A percentile compares a stretch with the other conserved stretches of the same genome.
Evolutionary conservation across 2,113 vertebrate species (phyloP).

Genomic region (Platichthys stellatus): DNA sequence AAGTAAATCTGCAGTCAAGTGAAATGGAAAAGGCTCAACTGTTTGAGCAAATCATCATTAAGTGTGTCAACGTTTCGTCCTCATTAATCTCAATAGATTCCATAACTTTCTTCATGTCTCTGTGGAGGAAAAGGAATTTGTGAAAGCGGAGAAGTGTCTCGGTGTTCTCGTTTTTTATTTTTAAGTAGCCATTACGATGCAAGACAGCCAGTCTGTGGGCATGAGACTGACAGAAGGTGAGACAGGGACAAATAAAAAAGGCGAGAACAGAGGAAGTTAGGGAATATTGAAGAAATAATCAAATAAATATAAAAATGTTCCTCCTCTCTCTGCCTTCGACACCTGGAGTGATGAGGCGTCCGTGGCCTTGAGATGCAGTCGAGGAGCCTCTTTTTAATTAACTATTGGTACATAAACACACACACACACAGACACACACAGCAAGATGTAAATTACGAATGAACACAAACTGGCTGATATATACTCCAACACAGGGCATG

Average conservation of each 20-base stretch:
- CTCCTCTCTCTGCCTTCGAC: conserved; percentile 7
- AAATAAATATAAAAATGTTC: neutral
- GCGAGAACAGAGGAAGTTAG: conserved; percentile 3
- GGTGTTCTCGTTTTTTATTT: neutral
- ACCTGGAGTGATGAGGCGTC: conserved; percentile 27
- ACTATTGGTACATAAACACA: conserved; percentile 19
- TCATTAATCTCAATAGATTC: conserved; percentile 39
- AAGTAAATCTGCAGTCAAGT: conserved; percentile 52
- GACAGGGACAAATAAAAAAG: conserved; percentile 6
- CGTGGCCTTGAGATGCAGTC: conserved; percentile 29
- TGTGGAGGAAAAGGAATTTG: conserved; percentile 29
- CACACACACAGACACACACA: conserved; percentile 24
- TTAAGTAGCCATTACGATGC: conserved; percentile 16
- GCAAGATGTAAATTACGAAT: neutral
- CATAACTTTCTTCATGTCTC: conserved; percentile 24
- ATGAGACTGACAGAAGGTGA: neutral
- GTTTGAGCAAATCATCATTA: conserved; percentile 58
- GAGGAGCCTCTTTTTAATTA: conserved; percentile 59
- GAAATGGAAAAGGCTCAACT: conserved; percentile 50
- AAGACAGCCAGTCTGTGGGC: neutral
- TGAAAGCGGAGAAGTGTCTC: conserved; percentile 21
- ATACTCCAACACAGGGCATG: neutral
- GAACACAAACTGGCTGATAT: neutral
- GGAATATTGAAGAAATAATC: conserved; percentile 10
- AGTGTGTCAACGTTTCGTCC: conserved; percentile 13